Conservation (phyloP, 2,888 invertebrate species). For the Netelia virgata region DNA sequence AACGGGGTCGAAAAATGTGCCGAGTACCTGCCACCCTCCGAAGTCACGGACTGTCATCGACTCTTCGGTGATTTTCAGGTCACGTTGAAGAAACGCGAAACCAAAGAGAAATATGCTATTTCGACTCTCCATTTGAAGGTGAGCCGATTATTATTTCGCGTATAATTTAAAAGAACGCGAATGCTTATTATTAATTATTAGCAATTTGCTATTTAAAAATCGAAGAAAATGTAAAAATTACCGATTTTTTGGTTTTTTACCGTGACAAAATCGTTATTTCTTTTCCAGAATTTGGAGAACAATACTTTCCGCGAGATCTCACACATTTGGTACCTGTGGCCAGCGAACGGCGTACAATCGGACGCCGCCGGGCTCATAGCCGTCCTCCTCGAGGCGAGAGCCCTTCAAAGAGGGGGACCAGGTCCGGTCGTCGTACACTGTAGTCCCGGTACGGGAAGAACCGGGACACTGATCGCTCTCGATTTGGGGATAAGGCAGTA, state of each 20-base stretch:
- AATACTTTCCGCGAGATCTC: slow-evolving; percentile 95
- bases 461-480: slow-evolving; percentile 94
- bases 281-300: slow-evolving; percentile 89
- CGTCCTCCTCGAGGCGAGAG: slow-evolving; percentile 93
- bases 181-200: too few species aligned
- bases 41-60: slow-evolving; percentile 95
- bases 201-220: too few species aligned
- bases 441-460: slow-evolving; percentile 96
- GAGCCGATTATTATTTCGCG: slow-evolving; percentile 48
- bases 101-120: slow-evolving; percentile 95
- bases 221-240: neutral
- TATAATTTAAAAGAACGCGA: neutral
- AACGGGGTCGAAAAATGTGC: slow-evolving; percentile 96
- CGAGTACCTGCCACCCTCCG: slow-evolving; percentile 96
- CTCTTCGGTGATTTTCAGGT: slow-evolving; percentile 95
- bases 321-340: slow-evolving; percentile 98
- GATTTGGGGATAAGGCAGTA: slow-evolving; percentile 95
- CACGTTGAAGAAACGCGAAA: slow-evolving; percentile 94
- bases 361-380: slow-evolving; percentile 94
- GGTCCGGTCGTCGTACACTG: slow-evolving; percentile 94
- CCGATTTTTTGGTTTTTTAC: slow-evolving; percentile 27
- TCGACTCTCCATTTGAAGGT: slow-evolving; percentile 93
- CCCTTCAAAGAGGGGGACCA: slow-evolving; percentile 84
- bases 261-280: too few species aligned
- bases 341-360: slow-evolving; percentile 93